phyloP scores from a whole-genome alignment of 2,113 vertebrate species.

The Gracilinanus agilis region DNA sequence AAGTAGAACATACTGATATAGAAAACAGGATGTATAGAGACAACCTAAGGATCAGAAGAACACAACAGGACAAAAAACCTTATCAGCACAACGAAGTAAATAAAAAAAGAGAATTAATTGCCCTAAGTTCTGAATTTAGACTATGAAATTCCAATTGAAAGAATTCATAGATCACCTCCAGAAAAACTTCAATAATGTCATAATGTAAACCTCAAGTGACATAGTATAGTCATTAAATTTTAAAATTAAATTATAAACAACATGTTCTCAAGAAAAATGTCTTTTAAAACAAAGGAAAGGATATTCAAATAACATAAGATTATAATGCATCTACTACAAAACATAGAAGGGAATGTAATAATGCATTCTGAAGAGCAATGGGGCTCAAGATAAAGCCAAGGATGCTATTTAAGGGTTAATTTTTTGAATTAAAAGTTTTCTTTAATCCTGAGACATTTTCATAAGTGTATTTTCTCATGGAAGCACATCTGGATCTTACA shows the following conservation, averaged over 20 bases:
- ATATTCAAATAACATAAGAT: not conserved
- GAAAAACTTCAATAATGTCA: not conserved
- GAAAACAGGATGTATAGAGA: not conserved
- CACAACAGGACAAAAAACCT: not conserved
- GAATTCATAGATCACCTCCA: not conserved
- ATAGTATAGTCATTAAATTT: not conserved
- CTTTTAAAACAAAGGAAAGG: not conserved
- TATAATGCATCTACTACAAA: not conserved
- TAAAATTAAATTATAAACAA: not conserved
- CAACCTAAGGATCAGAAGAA: not conserved
- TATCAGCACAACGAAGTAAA: not conserved
- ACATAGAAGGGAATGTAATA: not conserved
- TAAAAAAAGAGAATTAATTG: not conserved
- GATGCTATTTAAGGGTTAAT: not conserved
- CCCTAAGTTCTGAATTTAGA: not conserved
- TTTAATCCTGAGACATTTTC: no score
- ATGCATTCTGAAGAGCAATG: not conserved
- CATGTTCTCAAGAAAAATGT: not conserved
- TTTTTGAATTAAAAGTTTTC: no score
- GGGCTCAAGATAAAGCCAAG: not conserved
- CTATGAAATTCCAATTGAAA: not conserved
- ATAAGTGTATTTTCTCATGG: no score
- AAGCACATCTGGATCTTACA: not conserved
- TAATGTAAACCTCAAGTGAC: not conserved
- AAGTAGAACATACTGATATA: not conserved